Base-by-base conservation (phyloP, 2,888 invertebrate species). In the Eustalomyia histrio region DNA sequence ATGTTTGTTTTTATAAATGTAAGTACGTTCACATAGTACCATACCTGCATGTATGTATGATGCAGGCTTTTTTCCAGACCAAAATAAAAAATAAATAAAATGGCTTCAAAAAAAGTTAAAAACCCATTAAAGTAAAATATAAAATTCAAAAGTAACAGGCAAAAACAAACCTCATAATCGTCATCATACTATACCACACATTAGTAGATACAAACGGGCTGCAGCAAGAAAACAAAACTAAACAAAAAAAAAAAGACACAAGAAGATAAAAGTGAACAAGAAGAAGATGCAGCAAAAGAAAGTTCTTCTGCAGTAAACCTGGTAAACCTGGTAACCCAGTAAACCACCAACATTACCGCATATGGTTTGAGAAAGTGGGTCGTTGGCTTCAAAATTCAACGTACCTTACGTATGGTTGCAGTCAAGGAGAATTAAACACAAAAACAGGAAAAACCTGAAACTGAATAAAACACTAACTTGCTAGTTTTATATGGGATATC, bases 301-400 rank as follows among this genome's bases (percentile, higher is more conserved):
- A 81, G 78, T 78, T 81, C 64, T 74, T 69, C 74, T 81, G 78
- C 81, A 81, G 69, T 74, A 74, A 81, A 78, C 81, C 81, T 81
- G 81, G 69, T 74, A 74, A 81, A 78, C 81, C 81, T 81, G 81
- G 78, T 81, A 81, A 81, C 78, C 78, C 78, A 81, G 71, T 81
- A 78, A 81, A 71, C 78, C 78, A 76, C 61, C 81, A 78, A 78
- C 81, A 67, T 81, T 81, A 78, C 81, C 81, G 65, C 78, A 81
- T 71, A 78, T 75, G 78, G 78, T 81, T 78, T 81, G 74, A 81
- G 81, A 81, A 81, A 81, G 81, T 81, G 71, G 81, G 81, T 81
- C 78, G 81, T 75, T 67, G 74, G 78, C 71, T 71, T 74, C 57
- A 79, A 61, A 78, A 78, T 72, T 78, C 21, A 78, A 72, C 55